Base-by-base conservation (phyloP, 2,888 invertebrate genomes). In the Leptothorax acervorum region DNA sequence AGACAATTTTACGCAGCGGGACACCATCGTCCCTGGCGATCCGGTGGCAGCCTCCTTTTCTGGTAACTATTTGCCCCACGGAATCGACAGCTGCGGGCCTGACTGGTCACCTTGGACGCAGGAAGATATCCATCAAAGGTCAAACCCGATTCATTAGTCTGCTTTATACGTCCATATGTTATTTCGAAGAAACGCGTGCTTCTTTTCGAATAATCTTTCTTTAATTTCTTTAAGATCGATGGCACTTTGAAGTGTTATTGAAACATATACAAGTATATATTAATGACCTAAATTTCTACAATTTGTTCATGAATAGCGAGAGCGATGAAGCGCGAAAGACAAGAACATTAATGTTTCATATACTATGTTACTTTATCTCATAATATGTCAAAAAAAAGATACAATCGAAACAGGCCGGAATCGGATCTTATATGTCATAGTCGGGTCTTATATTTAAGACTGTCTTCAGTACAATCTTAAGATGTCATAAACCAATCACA, bases 1-100 rank as follows among this genome's bases (percentile, higher is more conserved):
- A 95, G 94, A 94, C 95, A 94, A 95, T 95, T 94, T 95, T 94
- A 93, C 94, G 91, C 94, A 94, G 95, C 95, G 92, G 94, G 94
- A 90, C 88, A 89, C 73, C 87, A 75, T 42, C 79, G 86, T 86
- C 85, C 86, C 85, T 89, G 88, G 87, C 89, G 87, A 86, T 87
- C 87, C 88, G 88, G 91, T 90, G 89, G 93, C 91, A 92, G 88
- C 91, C 93, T 90, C 85, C 88, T 92, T 93, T 93, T 92, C 93
- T 92, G 85, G 68, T 83, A 89, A 89, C 90, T 90, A 90, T 87
- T 89, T 83, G 85, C 83, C 90, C 86, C 86, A 86, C 89, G 90
- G 92, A 94, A 94, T 95, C 94, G 94, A 94, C 94, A 94, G 94
- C 91, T 89, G 86, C 88, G 89, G 90, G 71, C n/a, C 81, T 45